Conservation (phyloP, 2,797 vertebrate species). For the Pantherophis alleghaniensis region DNA sequence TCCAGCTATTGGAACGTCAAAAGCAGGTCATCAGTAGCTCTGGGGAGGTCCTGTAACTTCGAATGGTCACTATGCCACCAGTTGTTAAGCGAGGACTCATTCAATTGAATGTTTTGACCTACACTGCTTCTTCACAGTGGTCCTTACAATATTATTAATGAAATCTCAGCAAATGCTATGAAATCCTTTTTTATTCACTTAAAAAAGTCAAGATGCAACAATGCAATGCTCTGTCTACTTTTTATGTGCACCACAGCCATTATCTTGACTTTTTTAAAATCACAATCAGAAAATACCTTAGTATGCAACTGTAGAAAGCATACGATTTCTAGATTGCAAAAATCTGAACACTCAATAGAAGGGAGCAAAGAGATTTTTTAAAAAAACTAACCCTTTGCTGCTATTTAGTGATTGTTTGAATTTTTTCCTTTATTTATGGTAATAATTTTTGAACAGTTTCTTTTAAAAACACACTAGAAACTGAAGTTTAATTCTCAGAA, state of each 20-base stretch:
- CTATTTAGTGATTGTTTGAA: not conserved
- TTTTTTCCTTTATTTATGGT: not conserved
- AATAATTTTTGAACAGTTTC: slow-evolving; percentile 12
- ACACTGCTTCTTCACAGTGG: not conserved
- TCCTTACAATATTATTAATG: not conserved
- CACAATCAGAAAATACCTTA: not conserved
- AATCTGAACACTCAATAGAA: not conserved
- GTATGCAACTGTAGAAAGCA: not conserved
- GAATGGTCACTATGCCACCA: not conserved
- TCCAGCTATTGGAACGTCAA: not conserved
- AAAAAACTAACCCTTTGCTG: not conserved
- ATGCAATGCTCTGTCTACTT: not conserved
- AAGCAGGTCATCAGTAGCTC: not conserved
- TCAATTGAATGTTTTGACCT: not conserved
- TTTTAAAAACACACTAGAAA: slow-evolving; percentile 9
- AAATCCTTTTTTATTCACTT: not conserved
- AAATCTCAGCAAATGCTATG: slow-evolving; percentile 3
- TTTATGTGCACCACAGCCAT: not conserved
- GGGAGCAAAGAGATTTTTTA: not conserved
- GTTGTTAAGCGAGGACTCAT: not conserved
- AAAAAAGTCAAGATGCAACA: not conserved
- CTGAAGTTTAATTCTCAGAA: not conserved
- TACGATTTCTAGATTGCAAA: not conserved
- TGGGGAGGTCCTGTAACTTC: not conserved
- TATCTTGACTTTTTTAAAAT: not conserved